Base-by-base conservation (phyloP, 2,113 vertebrate species). In the Perccottus glenii region DNA sequence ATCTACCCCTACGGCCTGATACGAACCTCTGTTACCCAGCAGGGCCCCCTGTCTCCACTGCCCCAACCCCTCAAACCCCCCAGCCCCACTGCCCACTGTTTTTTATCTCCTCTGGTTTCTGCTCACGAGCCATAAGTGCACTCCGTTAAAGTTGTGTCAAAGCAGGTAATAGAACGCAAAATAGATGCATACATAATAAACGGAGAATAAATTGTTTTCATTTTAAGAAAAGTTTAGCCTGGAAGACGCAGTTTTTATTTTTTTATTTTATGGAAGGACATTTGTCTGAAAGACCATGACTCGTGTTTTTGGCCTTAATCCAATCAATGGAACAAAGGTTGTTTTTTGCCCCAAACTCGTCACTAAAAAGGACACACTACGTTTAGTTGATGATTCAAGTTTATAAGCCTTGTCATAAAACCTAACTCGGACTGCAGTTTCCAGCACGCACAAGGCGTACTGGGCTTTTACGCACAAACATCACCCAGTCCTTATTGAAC, bases 21-120 rank as follows among this genome's bases (percentile, higher is more conserved):
- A 5, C 59, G 61, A 72, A 72, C 61, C 53, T 38, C 52, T 33
- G 14, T 33, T 15, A 36, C 33, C 52, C 33, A n/a, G 52, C 52
- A 32, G 52, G 49, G 49, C 11, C 11, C 6, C 52, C 52, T 10
- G 10, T 32, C 19, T 51, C 49, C 32, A 3, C n/a, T 12, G 7
- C 33, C 33, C 4, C 32, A n/a, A 35, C 12, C 3, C 16, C 52
- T 12, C 6, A 5, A 5, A 11, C 10, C 9, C 52, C 33, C 5
- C 12, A 4, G 6, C 52, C 52, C 12, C 11, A 7, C 33, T 36
- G 33, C 33, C 51, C 52, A 11, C 33, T 9, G 52, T 33, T 19
- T 36, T 11, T 53, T 9, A 40, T 5, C 16, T 11, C 16, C 4
- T 19, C 9, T 19, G n/a, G 0, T 14, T 47, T 14, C 48, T 7